A percentile compares a stretch with the other conserved stretches of the same genome.
Conservation (phyloP, 2,888 invertebrate genomes). For the Zeuzera pyrina region DNA sequence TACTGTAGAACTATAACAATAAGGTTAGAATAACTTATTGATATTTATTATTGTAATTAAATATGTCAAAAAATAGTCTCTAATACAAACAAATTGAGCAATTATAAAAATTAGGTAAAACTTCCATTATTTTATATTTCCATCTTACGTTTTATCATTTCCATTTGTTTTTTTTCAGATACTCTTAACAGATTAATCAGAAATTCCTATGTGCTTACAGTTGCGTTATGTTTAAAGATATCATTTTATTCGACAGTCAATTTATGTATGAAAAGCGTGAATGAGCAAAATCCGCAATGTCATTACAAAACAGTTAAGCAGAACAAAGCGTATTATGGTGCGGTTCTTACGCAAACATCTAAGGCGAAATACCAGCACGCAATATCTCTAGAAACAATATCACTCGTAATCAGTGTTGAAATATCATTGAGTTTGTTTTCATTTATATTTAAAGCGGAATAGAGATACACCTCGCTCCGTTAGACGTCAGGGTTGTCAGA, state of each 20-base stretch:
- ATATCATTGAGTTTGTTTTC: slow-evolving; percentile 16
- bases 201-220: too few relatives aligned
- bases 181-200: too few relatives aligned
- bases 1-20: too few relatives aligned
- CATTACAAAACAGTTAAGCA: slow-evolving; percentile 6
- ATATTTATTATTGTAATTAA: too few relatives aligned
- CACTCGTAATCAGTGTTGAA: slow-evolving; percentile 22
- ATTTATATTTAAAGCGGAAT: slow-evolving; percentile 19
- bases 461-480: slow-evolving; percentile 1
- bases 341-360: slow-evolving; percentile 1
- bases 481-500: slow-evolving; percentile 1
- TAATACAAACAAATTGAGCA: too few relatives aligned
- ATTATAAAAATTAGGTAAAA: too few relatives aligned
- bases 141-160: too few relatives aligned
- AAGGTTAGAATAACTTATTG: too few relatives aligned
- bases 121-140: too few relatives aligned
- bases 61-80: too few relatives aligned
- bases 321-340: slow-evolving; percentile 8
- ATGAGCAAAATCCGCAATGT: slow-evolving; percentile 8
- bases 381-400: slow-evolving; percentile 8
- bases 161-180: too few relatives aligned
- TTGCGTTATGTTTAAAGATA: neutral
- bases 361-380: slow-evolving; percentile 1
- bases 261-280: slow-evolving; percentile 7
- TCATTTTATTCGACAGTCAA: slow-evolving; percentile 1